A percentile compares a stretch with the other conserved stretches of the same genome.
These are phyloP conservation scores for Calidris pygmaea DNA, from an alignment of 2,113 vertebrate species.

Conservation along the genomic window DNA sequence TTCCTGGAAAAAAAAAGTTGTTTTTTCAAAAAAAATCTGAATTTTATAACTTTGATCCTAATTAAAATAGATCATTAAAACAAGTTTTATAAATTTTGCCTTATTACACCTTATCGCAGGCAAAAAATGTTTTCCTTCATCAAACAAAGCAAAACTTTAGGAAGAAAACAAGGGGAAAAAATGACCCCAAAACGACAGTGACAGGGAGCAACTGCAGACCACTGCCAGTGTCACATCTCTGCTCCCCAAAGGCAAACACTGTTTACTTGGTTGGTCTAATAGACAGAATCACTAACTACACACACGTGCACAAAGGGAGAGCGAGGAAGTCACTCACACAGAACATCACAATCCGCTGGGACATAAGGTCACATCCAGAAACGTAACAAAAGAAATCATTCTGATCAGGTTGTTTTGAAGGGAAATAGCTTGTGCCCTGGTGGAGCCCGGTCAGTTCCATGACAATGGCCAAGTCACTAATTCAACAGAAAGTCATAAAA, in stretches of 20 bases:
- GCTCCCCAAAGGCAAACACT: slow-evolving; percentile 55
- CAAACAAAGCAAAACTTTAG: slow-evolving; percentile 4
- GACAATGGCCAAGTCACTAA: background rate
- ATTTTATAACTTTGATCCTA: background rate
- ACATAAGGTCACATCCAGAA: slow-evolving; percentile 49
- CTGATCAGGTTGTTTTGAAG: slow-evolving; percentile 31
- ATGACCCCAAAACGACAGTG: background rate
- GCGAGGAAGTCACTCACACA: slow-evolving; percentile 67
- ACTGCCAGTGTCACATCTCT: slow-evolving; percentile 48
- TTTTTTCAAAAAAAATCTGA: background rate
- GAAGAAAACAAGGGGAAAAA: background rate
- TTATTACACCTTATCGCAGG: background rate
- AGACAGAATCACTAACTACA: slow-evolving; percentile 71
- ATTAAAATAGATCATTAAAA: background rate
- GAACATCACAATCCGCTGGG: slow-evolving; percentile 51
- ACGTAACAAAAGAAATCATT: slow-evolving; percentile 54
- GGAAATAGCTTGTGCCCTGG: background rate
- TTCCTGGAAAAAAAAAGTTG: background rate
- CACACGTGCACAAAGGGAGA: slow-evolving; percentile 31
- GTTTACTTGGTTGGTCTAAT: slow-evolving; percentile 73
- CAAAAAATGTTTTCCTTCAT: background rate
- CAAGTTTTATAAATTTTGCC: background rate
- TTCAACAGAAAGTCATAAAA: background rate
- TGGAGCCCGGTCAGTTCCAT: background rate
- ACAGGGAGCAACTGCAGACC: slow-evolving; percentile 55